A percentile compares a stretch with the other conserved stretches of the same genome.
Conservation (phyloP, 64 coral and sea anemone species). For the Montipora sp. region DNA sequence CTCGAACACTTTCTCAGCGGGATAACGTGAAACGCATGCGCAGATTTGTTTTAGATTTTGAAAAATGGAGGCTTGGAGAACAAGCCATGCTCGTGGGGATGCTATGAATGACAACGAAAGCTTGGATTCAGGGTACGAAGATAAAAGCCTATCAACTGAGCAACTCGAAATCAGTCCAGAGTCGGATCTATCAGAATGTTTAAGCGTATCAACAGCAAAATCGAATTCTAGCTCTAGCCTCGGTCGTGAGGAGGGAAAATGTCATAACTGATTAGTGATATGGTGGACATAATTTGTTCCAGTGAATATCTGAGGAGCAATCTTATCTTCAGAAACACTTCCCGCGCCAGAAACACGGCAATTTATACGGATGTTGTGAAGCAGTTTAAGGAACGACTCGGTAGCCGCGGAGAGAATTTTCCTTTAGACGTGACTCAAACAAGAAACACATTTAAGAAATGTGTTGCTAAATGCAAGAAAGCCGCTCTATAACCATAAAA, state of each 20-base stretch:
- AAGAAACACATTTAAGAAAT: background rate
- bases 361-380: conserved; percentile 56
- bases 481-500: background rate
- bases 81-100: conserved; percentile 13
- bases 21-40: conserved; percentile 53
- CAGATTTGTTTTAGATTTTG: conserved; percentile 47
- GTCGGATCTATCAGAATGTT: conserved; percentile 56
- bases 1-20: conserved; percentile 44
- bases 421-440: conserved; percentile 1
- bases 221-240: background rate
- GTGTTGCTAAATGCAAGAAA: background rate
- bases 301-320: conserved; percentile 50
- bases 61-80: background rate
- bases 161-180: conserved; percentile 55
- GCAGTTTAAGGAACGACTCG: conserved; percentile 59
- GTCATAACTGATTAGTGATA: conserved; percentile 21
- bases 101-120: conserved; percentile 1
- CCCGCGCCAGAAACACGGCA: conserved; percentile 57
- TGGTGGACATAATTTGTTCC: conserved; percentile 64
- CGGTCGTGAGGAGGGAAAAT: background rate
- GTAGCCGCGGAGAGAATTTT: conserved; percentile 40
- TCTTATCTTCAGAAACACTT: conserved; percentile 55
- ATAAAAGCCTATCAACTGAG: conserved; percentile 30
- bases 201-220: conserved; percentile 46
- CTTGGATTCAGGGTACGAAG: conserved; percentile 43